Percentiles rank a stretch among this genome's conserved stretches.
Conservation (phyloP, 2,888 invertebrate genomes). For the Isoperla grammatica region DNA sequence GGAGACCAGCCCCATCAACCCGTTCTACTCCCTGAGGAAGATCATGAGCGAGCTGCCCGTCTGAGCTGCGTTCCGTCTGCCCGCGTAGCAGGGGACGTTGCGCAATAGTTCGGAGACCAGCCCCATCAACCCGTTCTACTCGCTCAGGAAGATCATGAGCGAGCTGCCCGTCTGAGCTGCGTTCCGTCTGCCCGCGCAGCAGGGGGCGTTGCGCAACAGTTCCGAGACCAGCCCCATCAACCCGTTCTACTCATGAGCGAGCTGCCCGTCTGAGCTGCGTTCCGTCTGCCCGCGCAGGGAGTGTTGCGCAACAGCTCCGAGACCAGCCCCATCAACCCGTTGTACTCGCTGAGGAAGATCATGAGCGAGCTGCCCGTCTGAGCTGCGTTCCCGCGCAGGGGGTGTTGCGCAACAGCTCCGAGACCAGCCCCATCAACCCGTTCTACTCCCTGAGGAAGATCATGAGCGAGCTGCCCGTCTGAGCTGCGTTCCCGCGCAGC, state of each 20-base stretch:
- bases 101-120: conserved; percentile 62
- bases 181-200: no score
- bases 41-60: no score
- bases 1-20: conserved; percentile 67
- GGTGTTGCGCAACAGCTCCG: no score
- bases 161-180: no score
- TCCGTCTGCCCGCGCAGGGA: conserved; percentile 66
- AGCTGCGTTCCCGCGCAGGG: no score
- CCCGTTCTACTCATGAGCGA: conserved; percentile 54
- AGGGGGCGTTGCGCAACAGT: conserved; percentile 66
- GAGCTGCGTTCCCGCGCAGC: no score
- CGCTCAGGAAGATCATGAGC: neutral
- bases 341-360: conserved; percentile 45
- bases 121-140: conserved; percentile 71
- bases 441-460: no score
- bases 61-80: no score
- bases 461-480: no score
- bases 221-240: conserved; percentile 66
- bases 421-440: no score
- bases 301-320: conserved; percentile 63
- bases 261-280: no score
- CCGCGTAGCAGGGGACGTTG: conserved; percentile 67
- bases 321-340: conserved; percentile 71
- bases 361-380: no score
- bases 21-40: conserved; percentile 52